Base-by-base conservation (phyloP, 2,797 vertebrate species). In the Ptychobarbus kaznakovi region DNA sequence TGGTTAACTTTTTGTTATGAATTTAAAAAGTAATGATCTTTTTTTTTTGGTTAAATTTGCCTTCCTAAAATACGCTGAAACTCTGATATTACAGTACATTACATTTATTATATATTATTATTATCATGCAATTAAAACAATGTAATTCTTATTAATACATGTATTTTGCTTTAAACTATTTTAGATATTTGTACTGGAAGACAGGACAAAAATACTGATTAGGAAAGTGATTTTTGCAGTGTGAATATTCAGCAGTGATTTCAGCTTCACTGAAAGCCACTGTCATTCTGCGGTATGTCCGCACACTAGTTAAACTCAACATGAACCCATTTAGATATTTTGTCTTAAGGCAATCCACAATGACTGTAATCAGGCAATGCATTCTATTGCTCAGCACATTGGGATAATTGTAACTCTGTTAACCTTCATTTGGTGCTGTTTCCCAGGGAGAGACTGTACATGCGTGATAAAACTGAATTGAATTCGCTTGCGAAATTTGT, bases 271-370 rank as follows among this genome's bases (percentile, higher is more conserved):
- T 15, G 28, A 63, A 66, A 74, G 66, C 42, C 61, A 18, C 22
- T 56, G 25, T 44, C 44, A 20, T 72, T 78, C 9, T 77, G 38
- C 1, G 3, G 6, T 46, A 25, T 63, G 35, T 79, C 69, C 49
- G 56, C 68, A 80, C 51, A 28, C 72, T 63, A 65, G 65, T 61
- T 51, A 49, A 80, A 80, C 70, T 53, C 46, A 61, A 49, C 35
- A 46, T 86, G 85, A 86, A 84, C 81, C 22, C 78, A 72, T 58
- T 81, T 88, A 73, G 65, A 86, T 61, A 51, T 69, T 68, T 69
- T 53, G 51, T 65, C 81, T 72, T 61, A 18, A 49, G 63, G 81
- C 80, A 53, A 44, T 72, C n/a, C 44, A 63, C 73, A 73, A 69
- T 56, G 79, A 66, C 70, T 82, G 56, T 69, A 82, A 82, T 81